A percentile compares a stretch with the other conserved stretches of the same genome.
These are phyloP conservation scores for Scaptodrosophila lebanonensis DNA, from an alignment of 1,140 invertebrate genomes.

Conservation along the genomic window DNA sequence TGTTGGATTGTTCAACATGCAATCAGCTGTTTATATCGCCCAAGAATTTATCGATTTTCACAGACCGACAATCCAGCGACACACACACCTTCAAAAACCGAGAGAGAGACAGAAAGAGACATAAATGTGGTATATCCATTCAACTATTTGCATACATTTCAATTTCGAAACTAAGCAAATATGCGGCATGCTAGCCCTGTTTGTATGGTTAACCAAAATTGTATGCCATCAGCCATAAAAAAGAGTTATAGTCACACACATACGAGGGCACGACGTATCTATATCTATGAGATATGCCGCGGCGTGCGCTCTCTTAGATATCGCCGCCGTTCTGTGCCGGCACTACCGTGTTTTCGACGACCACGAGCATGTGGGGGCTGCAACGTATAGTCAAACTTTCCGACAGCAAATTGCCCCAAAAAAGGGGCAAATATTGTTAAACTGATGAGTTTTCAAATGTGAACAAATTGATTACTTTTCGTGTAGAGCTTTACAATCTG, in stretches of 20 bases:
- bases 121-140: too few species aligned
- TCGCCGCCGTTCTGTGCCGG: too few species aligned
- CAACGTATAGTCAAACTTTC: not conserved
- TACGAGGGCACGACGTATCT: slow-evolving; percentile 10
- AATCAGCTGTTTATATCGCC: slow-evolving; percentile 50
- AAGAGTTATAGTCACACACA: slow-evolving; percentile 29
- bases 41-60: slow-evolving; percentile 59
- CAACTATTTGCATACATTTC: slow-evolving; percentile 60
- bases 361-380: too few species aligned
- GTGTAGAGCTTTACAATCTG: too few species aligned
- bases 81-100: too few species aligned
- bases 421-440: too few species aligned
- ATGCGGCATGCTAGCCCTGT: slow-evolving; percentile 22
- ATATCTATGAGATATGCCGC: slow-evolving; percentile 53
- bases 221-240: slow-evolving; percentile 20
- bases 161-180: slow-evolving; percentile 55
- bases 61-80: slow-evolving; percentile 8
- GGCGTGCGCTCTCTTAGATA: slow-evolving; percentile 24
- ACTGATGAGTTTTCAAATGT: too few species aligned
- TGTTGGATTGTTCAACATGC: slow-evolving; percentile 25
- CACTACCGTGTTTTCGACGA: too few species aligned
- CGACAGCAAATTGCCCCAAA: too few species aligned
- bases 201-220: slow-evolving; percentile 26
- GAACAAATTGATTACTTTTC: too few species aligned
- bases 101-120: too few species aligned